Conservation (phyloP, 2,113 vertebrate species). For the Orcinus orca region DNA sequence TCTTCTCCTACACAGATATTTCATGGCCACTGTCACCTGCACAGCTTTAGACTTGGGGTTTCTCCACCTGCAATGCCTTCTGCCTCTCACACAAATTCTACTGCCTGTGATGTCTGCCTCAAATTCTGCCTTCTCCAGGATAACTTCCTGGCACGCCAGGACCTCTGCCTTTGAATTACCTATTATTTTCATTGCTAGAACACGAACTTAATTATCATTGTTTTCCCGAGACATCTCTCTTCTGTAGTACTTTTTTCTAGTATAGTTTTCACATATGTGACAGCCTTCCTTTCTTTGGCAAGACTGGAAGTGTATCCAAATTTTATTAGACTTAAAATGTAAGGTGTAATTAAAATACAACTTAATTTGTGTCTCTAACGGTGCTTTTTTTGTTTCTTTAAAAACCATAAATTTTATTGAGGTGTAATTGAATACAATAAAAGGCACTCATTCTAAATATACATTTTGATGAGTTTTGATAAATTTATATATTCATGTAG, state of each 20-base stretch:
- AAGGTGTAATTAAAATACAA: not conserved
- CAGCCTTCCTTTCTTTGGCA: not conserved
- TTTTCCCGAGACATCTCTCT: not conserved
- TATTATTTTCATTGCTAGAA: not conserved
- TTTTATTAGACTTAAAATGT: not conserved
- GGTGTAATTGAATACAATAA: not conserved
- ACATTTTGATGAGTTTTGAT: not conserved
- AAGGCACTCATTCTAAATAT: not conserved
- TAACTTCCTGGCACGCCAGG: not conserved
- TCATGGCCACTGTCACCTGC: not conserved
- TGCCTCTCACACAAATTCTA: not conserved
- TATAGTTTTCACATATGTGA: not conserved
- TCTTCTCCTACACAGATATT: not conserved
- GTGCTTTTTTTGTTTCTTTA: not conserved
- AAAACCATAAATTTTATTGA: not conserved
- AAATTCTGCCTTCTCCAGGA: not conserved
- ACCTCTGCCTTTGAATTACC: not conserved
- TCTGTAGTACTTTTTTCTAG: not conserved
- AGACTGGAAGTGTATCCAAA: not conserved
- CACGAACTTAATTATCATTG: not conserved
- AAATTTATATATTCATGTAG: not conserved
- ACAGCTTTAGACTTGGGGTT: not conserved
- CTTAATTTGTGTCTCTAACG: not conserved
- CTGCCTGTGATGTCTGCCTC: not conserved
- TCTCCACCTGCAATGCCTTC: not conserved